phyloP scores from a whole-genome alignment of 2,113 vertebrate species.

The Saimiri boliviensis region DNA sequence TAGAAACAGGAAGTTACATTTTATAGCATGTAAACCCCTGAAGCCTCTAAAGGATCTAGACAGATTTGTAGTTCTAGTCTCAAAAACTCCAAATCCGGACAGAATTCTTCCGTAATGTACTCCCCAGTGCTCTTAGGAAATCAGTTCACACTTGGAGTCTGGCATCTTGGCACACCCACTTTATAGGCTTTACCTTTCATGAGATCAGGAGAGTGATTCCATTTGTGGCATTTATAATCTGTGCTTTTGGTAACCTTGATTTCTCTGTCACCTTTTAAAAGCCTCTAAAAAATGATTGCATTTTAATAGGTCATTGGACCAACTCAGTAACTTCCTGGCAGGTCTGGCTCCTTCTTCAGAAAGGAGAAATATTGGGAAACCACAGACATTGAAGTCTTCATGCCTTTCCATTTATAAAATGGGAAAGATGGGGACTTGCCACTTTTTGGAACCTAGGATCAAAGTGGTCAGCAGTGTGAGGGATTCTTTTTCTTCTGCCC shows the following conservation, averaged over 20 bases:
- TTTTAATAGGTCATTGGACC: conserved; percentile 59
- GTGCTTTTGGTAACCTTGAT: conserved; percentile 50
- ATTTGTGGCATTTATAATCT: background rate
- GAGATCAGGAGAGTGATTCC: background rate
- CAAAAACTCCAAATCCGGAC: background rate
- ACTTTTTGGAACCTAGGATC: conserved; percentile 4
- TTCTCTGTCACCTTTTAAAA: conserved; percentile 64
- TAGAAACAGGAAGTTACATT: conserved; percentile 48
- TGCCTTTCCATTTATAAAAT: conserved; percentile 59
- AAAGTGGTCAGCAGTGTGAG: background rate
- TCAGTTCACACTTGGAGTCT: background rate
- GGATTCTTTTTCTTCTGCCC: background rate
- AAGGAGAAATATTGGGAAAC: conserved; percentile 58
- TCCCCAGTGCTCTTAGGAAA: background rate
- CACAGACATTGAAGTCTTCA: conserved; percentile 37
- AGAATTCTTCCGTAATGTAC: background rate
- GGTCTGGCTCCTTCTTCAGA: conserved; percentile 46
- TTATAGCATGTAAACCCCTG: background rate
- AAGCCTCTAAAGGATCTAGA: background rate
- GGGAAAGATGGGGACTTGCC: background rate
- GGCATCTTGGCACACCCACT: background rate
- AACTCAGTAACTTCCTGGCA: conserved; percentile 61
- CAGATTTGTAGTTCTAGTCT: conserved; percentile 46
- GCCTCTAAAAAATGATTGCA: conserved; percentile 46
- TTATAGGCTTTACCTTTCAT: background rate